Evolutionary conservation across 1,140 invertebrate genomes (phyloP).

Genomic region (Platyscapa corneri): DNA sequence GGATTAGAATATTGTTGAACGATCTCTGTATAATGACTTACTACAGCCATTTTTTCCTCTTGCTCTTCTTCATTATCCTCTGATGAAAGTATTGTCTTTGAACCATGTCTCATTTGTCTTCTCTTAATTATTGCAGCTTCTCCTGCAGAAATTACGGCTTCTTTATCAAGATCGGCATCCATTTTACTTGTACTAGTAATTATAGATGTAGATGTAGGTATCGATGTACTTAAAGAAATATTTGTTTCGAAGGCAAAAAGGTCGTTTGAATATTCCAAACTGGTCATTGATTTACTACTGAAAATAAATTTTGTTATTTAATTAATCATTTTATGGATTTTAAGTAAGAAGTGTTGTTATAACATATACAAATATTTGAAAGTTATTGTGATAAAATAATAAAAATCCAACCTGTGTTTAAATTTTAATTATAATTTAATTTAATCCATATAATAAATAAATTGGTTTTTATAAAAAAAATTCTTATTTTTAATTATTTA

Average conservation of each 20-base stretch:
- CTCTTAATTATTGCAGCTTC: slow-evolving; percentile 71
- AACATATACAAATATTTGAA: no score
- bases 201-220: background rate
- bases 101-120: slow-evolving; percentile 62
- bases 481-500: no score
- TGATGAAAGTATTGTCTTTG: slow-evolving; percentile 69
- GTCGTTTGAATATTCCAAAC: background rate
- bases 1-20: slow-evolving; percentile 69
- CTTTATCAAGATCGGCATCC: slow-evolving; percentile 64
- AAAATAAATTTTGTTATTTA: slow-evolving; percentile 17
- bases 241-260: background rate
- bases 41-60: slow-evolving; percentile 77
- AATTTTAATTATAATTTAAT: no score
- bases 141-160: slow-evolving; percentile 64
- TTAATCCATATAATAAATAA: no score
- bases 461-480: no score
- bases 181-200: slow-evolving; percentile 50
- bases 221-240: background rate
- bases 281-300: slow-evolving; percentile 16
- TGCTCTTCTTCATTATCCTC: slow-evolving; percentile 78
- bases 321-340: background rate
- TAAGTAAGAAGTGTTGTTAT: background rate
- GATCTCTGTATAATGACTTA: slow-evolving; percentile 87
- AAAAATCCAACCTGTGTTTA: no score
- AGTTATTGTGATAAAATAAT: no score